phyloP scores from a whole-genome alignment of 2,113 vertebrate species.

The Notothenia rossii region DNA sequence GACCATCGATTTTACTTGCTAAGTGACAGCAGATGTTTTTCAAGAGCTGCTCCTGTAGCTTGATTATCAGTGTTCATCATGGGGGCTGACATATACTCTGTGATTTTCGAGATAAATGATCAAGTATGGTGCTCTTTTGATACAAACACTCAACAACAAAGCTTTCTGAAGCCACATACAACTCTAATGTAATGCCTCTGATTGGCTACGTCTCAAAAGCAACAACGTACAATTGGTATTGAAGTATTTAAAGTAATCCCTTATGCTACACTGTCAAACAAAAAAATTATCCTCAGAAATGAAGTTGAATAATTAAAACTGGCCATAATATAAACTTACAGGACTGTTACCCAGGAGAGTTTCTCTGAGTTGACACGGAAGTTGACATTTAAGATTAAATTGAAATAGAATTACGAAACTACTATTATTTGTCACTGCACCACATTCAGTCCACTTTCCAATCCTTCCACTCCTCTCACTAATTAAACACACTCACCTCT shows the following conservation, averaged over 20 bases:
- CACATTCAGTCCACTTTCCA: constrained; percentile 36
- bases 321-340: not conserved
- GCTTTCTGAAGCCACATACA: too few species aligned
- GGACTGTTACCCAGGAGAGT: not conserved
- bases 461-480: constrained; percentile 39
- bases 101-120: not conserved
- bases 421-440: constrained; percentile 21
- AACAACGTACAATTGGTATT: too few species aligned
- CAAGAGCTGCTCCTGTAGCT: not conserved
- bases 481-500: constrained; percentile 65
- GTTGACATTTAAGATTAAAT: not conserved
- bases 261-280: not conserved
- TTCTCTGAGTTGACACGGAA: not conserved
- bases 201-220: not conserved
- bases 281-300: not conserved
- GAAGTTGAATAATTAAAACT: not conserved
- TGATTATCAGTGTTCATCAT: not conserved
- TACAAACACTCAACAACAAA: not conserved
- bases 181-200: not conserved
- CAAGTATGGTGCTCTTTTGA: not conserved
- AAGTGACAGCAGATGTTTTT: not conserved
- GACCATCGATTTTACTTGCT: not conserved
- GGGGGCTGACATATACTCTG: not conserved
- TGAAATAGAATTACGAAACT: not conserved
- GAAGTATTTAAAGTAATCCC: not conserved